phyloP scores from a whole-genome alignment of 2,797 vertebrate species.

The Alcedo atthis region DNA sequence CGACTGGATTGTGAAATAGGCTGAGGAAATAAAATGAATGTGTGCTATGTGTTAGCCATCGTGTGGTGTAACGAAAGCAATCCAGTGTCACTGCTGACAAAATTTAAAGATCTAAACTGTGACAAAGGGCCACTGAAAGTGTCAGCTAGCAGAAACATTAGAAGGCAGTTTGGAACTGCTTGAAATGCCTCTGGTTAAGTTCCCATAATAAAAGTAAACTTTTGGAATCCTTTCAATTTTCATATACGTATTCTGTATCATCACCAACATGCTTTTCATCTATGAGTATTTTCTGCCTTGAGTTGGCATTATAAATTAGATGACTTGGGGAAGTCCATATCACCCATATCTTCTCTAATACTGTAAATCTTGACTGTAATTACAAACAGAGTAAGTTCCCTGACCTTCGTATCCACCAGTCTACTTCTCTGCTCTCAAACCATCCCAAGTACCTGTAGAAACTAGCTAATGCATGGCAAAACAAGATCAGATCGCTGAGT shows the following conservation, averaged over 20 bases:
- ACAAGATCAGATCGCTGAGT: neutral
- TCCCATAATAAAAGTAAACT: neutral
- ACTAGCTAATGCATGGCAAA: neutral
- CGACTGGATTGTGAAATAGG: neutral
- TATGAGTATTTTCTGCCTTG: neutral
- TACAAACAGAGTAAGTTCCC: neutral
- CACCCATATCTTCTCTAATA: neutral
- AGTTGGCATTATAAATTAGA: neutral
- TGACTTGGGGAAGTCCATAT: neutral
- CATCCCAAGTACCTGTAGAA: neutral
- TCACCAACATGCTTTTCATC: neutral
- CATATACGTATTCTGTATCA: neutral
- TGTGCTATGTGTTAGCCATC: neutral
- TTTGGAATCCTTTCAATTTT: neutral
- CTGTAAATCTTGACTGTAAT: neutral
- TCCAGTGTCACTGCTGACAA: neutral
- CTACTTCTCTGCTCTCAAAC: neutral
- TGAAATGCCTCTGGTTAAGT: neutral
- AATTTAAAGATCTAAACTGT: neutral
- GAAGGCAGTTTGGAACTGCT: neutral
- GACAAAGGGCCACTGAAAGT: neutral
- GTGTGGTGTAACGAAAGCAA: neutral
- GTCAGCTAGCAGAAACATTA: neutral
- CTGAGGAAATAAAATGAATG: neutral
- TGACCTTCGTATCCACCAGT: neutral